phyloP scores from a whole-genome alignment of 2,888 invertebrate species.

The Rhopalosiphum nymphaeae region DNA sequence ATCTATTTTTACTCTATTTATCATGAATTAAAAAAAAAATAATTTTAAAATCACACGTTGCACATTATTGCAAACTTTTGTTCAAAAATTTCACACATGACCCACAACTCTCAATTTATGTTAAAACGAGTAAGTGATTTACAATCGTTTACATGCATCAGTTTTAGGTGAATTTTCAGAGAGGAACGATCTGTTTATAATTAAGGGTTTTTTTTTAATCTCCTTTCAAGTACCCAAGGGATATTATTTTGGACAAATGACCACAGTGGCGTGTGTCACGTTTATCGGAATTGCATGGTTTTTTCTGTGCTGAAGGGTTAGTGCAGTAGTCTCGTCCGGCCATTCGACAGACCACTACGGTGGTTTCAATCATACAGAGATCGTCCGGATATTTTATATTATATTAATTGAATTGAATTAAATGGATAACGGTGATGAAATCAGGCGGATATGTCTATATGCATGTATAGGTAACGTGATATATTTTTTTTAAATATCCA shows the following conservation, averaged over 20 bases:
- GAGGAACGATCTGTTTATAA: neutral
- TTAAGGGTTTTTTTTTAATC: neutral
- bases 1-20: neutral
- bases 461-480: neutral
- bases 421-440: neutral
- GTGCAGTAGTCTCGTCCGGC: neutral
- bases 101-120: neutral
- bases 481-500: neutral
- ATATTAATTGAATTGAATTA: neutral
- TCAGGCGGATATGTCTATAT: neutral
- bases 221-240: neutral
- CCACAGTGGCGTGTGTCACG: neutral
- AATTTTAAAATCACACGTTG: neutral
- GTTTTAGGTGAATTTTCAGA: neutral
- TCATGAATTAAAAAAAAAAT: neutral
- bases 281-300: neutral
- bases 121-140: neutral
- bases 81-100: neutral
- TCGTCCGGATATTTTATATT: neutral
- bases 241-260: neutral
- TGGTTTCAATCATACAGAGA: neutral
- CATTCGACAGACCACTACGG: neutral
- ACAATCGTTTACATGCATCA: neutral
- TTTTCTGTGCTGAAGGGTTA: neutral
- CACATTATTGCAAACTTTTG: neutral